Conservation (phyloP, 1,140 invertebrate genomes). For the Camponotus floridanus region DNA sequence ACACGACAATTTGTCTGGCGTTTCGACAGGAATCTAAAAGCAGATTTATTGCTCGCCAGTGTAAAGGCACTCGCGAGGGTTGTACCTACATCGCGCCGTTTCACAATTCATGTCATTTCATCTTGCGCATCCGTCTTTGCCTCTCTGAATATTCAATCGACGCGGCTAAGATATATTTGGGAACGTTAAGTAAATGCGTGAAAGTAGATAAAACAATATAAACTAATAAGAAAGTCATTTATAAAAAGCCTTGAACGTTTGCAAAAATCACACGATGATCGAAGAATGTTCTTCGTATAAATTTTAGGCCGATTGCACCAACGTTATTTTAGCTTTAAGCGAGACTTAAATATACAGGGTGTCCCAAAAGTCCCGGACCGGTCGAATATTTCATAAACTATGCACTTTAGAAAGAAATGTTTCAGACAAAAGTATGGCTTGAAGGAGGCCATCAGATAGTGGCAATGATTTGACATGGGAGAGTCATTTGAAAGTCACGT, state of each 20-base stretch:
- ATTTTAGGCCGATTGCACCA: too few relatives aligned
- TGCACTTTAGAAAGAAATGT: too few relatives aligned
- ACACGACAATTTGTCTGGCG: constrained; percentile 70
- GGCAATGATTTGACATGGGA: too few relatives aligned
- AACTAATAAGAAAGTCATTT: neutral
- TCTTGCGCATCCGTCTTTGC: constrained; percentile 35
- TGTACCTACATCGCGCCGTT: constrained; percentile 51
- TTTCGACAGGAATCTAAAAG: constrained; percentile 74
- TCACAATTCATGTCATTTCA: constrained; percentile 53
- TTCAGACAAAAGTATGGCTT: too few relatives aligned
- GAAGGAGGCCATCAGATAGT: too few relatives aligned
- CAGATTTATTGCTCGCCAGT: constrained; percentile 70
- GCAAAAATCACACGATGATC: neutral
- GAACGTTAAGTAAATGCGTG: constrained; percentile 11
- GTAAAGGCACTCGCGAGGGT: constrained; percentile 64
- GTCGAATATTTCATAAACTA: too few relatives aligned
- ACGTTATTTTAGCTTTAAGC: too few relatives aligned
- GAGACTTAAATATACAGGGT: too few relatives aligned
- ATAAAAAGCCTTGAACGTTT: neutral
- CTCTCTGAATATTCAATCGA: constrained; percentile 54
- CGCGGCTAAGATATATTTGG: neutral
- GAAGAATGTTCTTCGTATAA: neutral
- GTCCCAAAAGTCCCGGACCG: too few relatives aligned
- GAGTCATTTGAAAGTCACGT: too few relatives aligned
- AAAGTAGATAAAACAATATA: neutral